Base-by-base conservation (phyloP, 1,140 invertebrate genomes). In the Papilio xuthus region DNA sequence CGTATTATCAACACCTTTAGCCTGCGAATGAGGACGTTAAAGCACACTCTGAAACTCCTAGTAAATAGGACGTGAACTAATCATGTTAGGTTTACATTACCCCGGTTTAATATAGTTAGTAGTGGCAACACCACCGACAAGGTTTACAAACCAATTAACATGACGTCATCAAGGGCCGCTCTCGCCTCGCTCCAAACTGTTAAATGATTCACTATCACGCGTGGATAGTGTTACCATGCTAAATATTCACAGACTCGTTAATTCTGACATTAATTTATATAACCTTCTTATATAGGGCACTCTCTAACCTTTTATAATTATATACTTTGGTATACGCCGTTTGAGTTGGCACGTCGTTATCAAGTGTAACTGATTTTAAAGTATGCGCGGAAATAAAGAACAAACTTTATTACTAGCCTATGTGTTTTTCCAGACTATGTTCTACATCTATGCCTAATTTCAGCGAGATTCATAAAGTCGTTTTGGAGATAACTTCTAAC, bases 121-220 rank as follows among this genome's bases (percentile, higher is more conserved):
- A 53, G 50, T 53, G 50, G 50, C n/a, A 53, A 53, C 50, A 7
- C 6, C n/a, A 53, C 18, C n/a, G 18, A 9, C 1, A 47, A 26
- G 42, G 42, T 20, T 72, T 44, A 23, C 41, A 72, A 72, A 69
- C 15, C 32, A n/a, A 69, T 44, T 44, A 26, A 8, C 8, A 37
- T 69, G 28, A 47, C 42, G 71, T 73, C 42, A 73, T 41, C 20
- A 73, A 73, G 41, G 44, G 71, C 20, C 71, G 67, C 26, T 20
- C 69, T 71, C 69, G 23, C 42, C 71, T 50, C 18, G 71, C 42
- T 73, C 71, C 71, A 12, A 73, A 44, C 71, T 26, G 71, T 42
- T 47, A 73, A 73, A 73, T 50, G 71, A 44, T 73, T 73, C 42
- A 44, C 20, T 10, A 72, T 44, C 70, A 72, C 70, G 70, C 41